A percentile compares a stretch with the other conserved stretches of the same genome.
phyloP scores from a whole-genome alignment of 2,797 vertebrate species.

The Phaenicophaeus curvirostris region DNA sequence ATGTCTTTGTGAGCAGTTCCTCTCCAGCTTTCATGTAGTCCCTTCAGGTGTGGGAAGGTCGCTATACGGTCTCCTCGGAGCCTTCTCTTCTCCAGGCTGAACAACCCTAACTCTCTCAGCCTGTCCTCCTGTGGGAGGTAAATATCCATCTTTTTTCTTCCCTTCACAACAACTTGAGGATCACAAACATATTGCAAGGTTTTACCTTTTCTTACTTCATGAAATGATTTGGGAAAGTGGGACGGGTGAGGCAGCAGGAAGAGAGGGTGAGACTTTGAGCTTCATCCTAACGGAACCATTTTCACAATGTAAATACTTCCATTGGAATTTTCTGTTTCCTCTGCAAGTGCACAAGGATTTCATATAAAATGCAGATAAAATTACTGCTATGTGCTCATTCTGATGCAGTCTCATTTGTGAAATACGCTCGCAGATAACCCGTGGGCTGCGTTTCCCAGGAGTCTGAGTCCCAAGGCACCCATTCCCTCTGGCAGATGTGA shows the following conservation, averaged over 20 bases:
- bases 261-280: not conserved
- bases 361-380: not conserved
- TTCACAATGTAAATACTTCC: not conserved
- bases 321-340: not conserved
- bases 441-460: not conserved
- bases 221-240: not conserved
- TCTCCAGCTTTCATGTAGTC: no score
- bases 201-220: not conserved
- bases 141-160: not conserved
- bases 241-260: not conserved
- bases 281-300: not conserved
- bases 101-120: no score
- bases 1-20: no score
- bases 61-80: no score
- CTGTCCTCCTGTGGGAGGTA: no score
- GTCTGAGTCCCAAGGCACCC: not conserved
- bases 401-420: not conserved
- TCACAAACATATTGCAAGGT: accelerated
- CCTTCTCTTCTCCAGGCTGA: no score
- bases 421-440: not conserved
- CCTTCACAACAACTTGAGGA: not conserved
- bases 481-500: not conserved
- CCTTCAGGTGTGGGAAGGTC: no score
- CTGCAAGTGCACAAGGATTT: not conserved
- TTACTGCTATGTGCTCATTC: not conserved